Base-by-base conservation (phyloP, 2,888 invertebrate species). In the Cryptosula pallasiana region DNA sequence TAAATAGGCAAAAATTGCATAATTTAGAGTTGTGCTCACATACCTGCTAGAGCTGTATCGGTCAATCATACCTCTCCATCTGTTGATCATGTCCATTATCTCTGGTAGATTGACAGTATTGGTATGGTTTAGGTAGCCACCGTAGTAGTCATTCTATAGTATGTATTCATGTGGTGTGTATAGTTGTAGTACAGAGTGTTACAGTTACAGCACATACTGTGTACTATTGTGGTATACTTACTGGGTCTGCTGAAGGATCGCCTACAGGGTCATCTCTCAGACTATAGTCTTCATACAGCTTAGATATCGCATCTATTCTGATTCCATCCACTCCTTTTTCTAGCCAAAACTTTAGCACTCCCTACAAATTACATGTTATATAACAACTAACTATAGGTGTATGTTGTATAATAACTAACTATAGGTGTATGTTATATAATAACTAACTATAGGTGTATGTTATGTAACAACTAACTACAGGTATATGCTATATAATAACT, bases 311-410 rank as follows among this genome's bases (percentile, higher is more conserved):
- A 83, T 92, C 93, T 5, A 95, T 86, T 81, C 94, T 93, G 83
- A 96, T 93, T 0, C 95, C 96, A 84, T 95, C 92, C 1, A 95
- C 91, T 5, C 91, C 92, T 75, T 89, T 87, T n/a, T 88, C 86
- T 29, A 89, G 81, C 89, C 94, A 92, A 76, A 88, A 89, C 55
- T 86, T 84, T 0, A 95, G 82, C 0, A 91, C 90, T 0, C 87
- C 86, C 78, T 90, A 87, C 70, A 91, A 69, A 32, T 23, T 25
- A n/a, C n/a, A n/a, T n/a, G n/a, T n/a, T n/a, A n/a, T n/a, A n/a
- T n/a, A n/a, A n/a, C n/a, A n/a, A n/a, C n/a, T n/a, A n/a, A n/a
- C n/a, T n/a, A n/a, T n/a, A n/a, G n/a, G n/a, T n/a, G n/a, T n/a
- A n/a, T n/a, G n/a, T n/a, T n/a, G n/a, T n/a, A n/a, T n/a, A n/a